Evolutionary conservation across 2,113 vertebrate species (phyloP), one percentile per base, ranked within the genome.

Genomic region (Sceloporus undulatus): DNA sequence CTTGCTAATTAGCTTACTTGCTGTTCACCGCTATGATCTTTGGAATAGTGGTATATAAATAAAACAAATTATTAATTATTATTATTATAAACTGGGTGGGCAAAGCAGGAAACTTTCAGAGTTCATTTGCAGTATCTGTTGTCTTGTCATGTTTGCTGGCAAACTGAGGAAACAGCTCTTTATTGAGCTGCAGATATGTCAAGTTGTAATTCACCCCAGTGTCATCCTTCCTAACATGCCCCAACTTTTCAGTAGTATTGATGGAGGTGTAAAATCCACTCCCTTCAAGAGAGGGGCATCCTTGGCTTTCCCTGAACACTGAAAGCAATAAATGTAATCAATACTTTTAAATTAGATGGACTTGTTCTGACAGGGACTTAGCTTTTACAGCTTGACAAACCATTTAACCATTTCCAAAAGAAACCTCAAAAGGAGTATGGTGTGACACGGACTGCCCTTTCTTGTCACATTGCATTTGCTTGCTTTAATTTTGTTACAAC

Each of bases 271-370:
- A 62, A 87, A 87, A 9, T 29, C 40, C 38, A 9, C 59, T 81
- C 59, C 11, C 71, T 87, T 82, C 75, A 40, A 52, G 66, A 52
- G 25, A 92, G 74, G 40, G 89, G 5, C 1, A 18, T 62, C 59
- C 92, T 77, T 91, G 85, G 82, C 54, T 82, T 92, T n/a, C 73
- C 87, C 88, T 65, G 92, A 93, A 93, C 87, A 74, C 27, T 91
- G 85, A n/a, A 82, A 89, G 27, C 84, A 90, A 94, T 87, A 95
- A 87, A 94, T 85, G 29, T 38, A 94, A 90, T 91, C 81, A 92
- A 91, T 88, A 92, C 10, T 75, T 94, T 94, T 87, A 91, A 93
- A 79, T 92, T 94, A 92, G 93, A 88, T 25, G 18, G 88, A 88
- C 38, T 85, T 88, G 29, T 0, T 78, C 16, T 82, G 16, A 85